A percentile compares a stretch with the other conserved stretches of the same genome.
Conservation (phyloP, 1,140 invertebrate species). For the Aphelenchoides avenae region DNA sequence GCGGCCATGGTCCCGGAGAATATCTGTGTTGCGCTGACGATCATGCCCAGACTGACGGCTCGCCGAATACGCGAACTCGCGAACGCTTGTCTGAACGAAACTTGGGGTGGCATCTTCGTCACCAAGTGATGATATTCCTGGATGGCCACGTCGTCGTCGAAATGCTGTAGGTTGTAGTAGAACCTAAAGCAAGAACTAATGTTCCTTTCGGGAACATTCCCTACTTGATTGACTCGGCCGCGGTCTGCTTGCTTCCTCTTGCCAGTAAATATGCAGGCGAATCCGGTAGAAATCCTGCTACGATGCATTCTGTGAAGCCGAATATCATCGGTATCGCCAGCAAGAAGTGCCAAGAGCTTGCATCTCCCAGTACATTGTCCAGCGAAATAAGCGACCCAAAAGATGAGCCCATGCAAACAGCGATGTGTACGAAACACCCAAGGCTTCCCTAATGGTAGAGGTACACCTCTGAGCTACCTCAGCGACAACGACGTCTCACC, state of each 20-base stretch:
- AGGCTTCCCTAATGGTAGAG: conserved; percentile 15
- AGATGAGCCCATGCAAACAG: conserved; percentile 20
- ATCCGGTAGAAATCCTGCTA: conserved; percentile 10
- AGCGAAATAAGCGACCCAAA: conserved; percentile 19
- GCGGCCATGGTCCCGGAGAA: conserved; percentile 44
- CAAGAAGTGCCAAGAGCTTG: conserved; percentile 9
- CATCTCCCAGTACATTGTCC: conserved; percentile 6
- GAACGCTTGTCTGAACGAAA: conserved; percentile 22
- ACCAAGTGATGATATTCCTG: conserved; percentile 20
- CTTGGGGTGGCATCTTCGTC: conserved; percentile 20
- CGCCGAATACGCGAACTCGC: conserved; percentile 15
- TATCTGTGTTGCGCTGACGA: conserved; percentile 40
- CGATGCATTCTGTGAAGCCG: conserved; percentile 4
- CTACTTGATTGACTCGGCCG: conserved; percentile 24
- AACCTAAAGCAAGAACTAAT: conserved; percentile 27
- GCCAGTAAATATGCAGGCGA: conserved; percentile 21
- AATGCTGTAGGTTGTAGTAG: conserved; percentile 23
- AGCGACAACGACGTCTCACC: not conserved
- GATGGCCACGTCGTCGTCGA: conserved; percentile 29
- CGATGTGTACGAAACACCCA: conserved; percentile 26
- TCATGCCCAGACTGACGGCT: conserved; percentile 38
- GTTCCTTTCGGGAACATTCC: not conserved
- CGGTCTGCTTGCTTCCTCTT: conserved; percentile 4
- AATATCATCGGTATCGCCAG: conserved; percentile 16
- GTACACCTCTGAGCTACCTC: not conserved